Conservation (phyloP, 2,113 vertebrate genomes). For the Phyllopteryx taeniolatus region DNA sequence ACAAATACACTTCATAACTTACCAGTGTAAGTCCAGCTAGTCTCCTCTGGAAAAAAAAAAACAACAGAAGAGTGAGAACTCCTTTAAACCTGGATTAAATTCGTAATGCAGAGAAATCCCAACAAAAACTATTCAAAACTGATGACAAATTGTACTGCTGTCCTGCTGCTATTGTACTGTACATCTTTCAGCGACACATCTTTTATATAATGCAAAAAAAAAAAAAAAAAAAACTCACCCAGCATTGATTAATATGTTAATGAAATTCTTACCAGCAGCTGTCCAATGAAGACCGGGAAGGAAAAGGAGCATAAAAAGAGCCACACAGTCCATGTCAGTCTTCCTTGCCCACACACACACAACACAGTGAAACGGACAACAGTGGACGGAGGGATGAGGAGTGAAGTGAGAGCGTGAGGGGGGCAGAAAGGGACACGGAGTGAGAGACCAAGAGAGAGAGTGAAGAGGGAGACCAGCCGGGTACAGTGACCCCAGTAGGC, state of each 20-base stretch:
- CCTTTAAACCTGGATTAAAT: not conserved
- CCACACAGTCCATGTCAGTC: slow-evolving; percentile 64
- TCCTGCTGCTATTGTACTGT: not conserved
- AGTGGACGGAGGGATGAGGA: slow-evolving; percentile 44
- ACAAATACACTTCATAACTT: slow-evolving; percentile 30
- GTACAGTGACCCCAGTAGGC: slow-evolving; percentile 33
- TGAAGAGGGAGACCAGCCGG: slow-evolving; percentile 14
- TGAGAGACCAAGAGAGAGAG: slow-evolving; percentile 15
- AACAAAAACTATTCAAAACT: slow-evolving; percentile 2
- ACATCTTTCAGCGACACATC: not conserved
- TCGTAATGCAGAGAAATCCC: not conserved
- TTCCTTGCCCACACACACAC: slow-evolving; percentile 46
- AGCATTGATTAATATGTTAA: slow-evolving; percentile 28
- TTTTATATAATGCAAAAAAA: not conserved
- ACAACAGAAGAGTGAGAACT: slow-evolving; percentile 32
- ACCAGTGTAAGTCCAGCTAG: slow-evolving; percentile 70
- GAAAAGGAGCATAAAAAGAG: slow-evolving; percentile 48
- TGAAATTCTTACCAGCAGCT: slow-evolving; percentile 54
- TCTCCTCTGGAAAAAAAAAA: slow-evolving; percentile 54
- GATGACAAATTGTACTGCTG: not conserved
- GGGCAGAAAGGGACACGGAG: slow-evolving; percentile 12
- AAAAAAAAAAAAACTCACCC: slow-evolving; percentile 9
- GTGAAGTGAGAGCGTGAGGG: slow-evolving; percentile 22
- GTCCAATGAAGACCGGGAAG: slow-evolving; percentile 46
- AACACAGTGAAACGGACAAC: slow-evolving; percentile 57